Evolutionary conservation across 2,888 invertebrate species (phyloP).

Genomic region (Thera britannica): DNA sequence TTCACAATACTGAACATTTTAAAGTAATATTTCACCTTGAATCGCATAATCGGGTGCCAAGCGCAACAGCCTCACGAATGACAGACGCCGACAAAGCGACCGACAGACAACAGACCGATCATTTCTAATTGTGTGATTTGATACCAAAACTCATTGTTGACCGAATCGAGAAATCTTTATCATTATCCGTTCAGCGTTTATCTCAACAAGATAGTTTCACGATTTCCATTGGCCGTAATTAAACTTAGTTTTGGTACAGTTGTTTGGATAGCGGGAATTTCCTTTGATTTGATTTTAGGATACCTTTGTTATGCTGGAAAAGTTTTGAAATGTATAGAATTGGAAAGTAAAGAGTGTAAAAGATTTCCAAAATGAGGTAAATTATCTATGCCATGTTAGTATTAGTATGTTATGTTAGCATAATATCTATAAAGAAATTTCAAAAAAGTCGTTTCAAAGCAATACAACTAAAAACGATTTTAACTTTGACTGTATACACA

Average conservation of each 20-base stretch:
- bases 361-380: too few relatives aligned
- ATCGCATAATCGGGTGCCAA: conserved; percentile 38
- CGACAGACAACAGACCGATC: conserved; percentile 75
- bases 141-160: conserved; percentile 82
- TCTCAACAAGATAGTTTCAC: conserved; percentile 33
- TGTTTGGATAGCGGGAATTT: conserved; percentile 29
- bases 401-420: too few relatives aligned
- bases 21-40: neutral
- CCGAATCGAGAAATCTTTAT: conserved; percentile 74
- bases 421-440: too few relatives aligned
- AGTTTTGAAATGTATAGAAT: neutral
- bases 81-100: conserved; percentile 69
- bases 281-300: conserved; percentile 9
- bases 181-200: conserved; percentile 41
- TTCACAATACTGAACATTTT: neutral
- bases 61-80: conserved; percentile 54
- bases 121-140: conserved; percentile 84
- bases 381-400: too few relatives aligned
- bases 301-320: too few relatives aligned
- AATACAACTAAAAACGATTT: too few relatives aligned
- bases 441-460: too few relatives aligned
- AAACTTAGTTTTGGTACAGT: conserved; percentile 24
- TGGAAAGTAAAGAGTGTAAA: neutral
- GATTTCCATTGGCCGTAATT: conserved; percentile 28
- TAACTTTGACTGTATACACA: too few relatives aligned